phyloP scores from a whole-genome alignment of 1,140 invertebrate genomes.

The Pseudomyrmex sp. region DNA sequence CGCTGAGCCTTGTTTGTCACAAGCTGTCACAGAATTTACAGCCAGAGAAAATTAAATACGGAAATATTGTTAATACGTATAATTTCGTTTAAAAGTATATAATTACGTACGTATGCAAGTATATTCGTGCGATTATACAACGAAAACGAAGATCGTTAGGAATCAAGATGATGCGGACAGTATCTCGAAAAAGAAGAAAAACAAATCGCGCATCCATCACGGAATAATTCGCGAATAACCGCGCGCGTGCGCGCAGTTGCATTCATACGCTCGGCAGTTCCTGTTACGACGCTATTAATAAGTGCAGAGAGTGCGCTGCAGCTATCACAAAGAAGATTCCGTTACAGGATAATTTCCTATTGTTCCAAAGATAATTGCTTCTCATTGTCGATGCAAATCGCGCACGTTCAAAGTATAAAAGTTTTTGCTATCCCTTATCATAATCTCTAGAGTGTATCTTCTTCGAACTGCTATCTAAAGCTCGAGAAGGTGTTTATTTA shows the following conservation, averaged over 20 bases:
- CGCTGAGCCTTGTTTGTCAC: slow-evolving; percentile 20
- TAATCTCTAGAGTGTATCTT: slow-evolving; percentile 17
- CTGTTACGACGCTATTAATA: slow-evolving; percentile 49
- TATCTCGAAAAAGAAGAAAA: slow-evolving; percentile 7
- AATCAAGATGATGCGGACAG: not conserved
- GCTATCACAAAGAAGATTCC: slow-evolving; percentile 5
- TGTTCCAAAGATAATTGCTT: slow-evolving; percentile 44
- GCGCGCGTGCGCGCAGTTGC: slow-evolving; percentile 9
- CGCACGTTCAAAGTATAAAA: slow-evolving; percentile 27
- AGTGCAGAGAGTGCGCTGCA: slow-evolving; percentile 31
- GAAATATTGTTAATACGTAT: not conserved
- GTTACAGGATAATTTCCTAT: slow-evolving; percentile 38
- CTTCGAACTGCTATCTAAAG: slow-evolving; percentile 5
- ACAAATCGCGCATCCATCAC: slow-evolving; percentile 12
- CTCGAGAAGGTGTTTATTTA: slow-evolving; percentile 41
- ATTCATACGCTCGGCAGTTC: slow-evolving; percentile 9
- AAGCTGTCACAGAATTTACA: slow-evolving; percentile 15
- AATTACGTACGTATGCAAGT: not conserved
- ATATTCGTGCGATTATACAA: slow-evolving; percentile 7
- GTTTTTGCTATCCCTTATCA: slow-evolving; percentile 34
- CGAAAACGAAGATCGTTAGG: slow-evolving; percentile 6
- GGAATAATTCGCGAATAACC: slow-evolving; percentile 42
- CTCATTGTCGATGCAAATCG: slow-evolving; percentile 55
- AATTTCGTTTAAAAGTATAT: not conserved
- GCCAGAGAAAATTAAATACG: slow-evolving; percentile 5